Conservation (phyloP, 2,888 invertebrate species). For the Andrena fulva region DNA sequence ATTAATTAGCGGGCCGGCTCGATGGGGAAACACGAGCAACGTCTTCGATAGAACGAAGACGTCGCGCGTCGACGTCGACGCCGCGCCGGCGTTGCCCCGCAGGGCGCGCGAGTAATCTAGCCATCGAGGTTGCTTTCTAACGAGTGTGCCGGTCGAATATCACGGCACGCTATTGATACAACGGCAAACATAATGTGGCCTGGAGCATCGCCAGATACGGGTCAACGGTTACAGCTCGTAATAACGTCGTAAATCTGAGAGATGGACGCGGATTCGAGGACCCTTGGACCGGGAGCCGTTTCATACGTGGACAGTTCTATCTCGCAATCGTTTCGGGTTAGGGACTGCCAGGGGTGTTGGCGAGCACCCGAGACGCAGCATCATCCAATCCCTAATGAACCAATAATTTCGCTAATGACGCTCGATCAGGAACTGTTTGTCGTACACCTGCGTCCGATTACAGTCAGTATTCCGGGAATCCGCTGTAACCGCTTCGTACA, state of each 20-base stretch:
- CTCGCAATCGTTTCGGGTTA: conserved; percentile 33
- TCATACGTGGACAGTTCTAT: conserved; percentile 28
- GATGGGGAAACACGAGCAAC: neutral
- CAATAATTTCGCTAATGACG: conserved; percentile 70
- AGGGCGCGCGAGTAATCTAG: conserved; percentile 25
- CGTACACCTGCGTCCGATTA: conserved; percentile 60
- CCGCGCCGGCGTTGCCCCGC: neutral
- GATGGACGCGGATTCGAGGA: conserved; percentile 34
- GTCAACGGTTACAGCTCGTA: conserved; percentile 57
- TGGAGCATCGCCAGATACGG: conserved; percentile 60
- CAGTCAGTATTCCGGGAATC: conserved; percentile 39
- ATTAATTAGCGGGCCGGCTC: conserved; percentile 24
- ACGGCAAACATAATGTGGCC: conserved; percentile 62
- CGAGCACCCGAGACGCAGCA: conserved; percentile 13
- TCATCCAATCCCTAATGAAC: conserved; percentile 65
- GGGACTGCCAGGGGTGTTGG: conserved; percentile 2
- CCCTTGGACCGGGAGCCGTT: conserved; percentile 29
- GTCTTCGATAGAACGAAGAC: conserved; percentile 25
- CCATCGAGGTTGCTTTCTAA: conserved; percentile 38
- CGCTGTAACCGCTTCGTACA: conserved; percentile 32
- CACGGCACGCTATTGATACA: conserved; percentile 63
- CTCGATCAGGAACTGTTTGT: conserved; percentile 68
- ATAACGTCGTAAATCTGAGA: conserved; percentile 61
- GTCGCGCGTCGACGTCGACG: conserved; percentile 8
- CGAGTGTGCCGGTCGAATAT: conserved; percentile 55